Conservation (phyloP, 2,113 vertebrate species). For the Nothoprocta pentlandii region DNA sequence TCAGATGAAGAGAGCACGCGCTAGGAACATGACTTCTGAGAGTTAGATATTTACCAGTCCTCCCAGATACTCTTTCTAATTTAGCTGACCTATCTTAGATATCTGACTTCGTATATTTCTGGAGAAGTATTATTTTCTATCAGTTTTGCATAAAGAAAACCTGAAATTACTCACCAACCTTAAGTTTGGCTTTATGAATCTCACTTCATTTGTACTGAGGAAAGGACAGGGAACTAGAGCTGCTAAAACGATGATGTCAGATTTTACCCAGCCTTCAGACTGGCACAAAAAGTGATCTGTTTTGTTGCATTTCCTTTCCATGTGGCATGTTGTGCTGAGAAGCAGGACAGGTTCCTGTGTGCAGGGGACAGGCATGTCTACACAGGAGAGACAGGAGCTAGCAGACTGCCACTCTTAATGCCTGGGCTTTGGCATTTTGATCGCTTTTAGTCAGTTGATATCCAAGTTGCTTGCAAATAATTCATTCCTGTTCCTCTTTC, state of each 20-base stretch:
- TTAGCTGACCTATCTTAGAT: background rate
- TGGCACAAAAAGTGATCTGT: background rate
- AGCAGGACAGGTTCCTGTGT: background rate
- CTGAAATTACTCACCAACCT: background rate
- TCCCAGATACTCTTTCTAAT: background rate
- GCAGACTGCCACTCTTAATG: background rate
- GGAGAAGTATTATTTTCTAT: background rate
- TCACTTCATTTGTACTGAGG: background rate
- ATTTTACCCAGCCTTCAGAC: background rate
- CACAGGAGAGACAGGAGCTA: background rate
- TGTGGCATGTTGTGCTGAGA: background rate
- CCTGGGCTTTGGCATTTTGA: background rate
- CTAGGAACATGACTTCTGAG: background rate
- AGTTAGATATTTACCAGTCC: background rate
- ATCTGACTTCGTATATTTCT: background rate
- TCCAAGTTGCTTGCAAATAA: background rate
- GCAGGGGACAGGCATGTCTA: background rate
- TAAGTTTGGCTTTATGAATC: background rate
- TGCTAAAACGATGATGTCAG: background rate
- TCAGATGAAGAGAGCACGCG: background rate
- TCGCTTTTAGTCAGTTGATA: background rate
- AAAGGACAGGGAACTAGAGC: background rate
- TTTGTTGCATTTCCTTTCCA: background rate
- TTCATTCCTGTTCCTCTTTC: background rate
- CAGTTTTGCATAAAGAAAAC: background rate